Evolutionary conservation across 2,797 vertebrate species (phyloP).

Genomic region (Spinibarbus caldwelli): DNA sequence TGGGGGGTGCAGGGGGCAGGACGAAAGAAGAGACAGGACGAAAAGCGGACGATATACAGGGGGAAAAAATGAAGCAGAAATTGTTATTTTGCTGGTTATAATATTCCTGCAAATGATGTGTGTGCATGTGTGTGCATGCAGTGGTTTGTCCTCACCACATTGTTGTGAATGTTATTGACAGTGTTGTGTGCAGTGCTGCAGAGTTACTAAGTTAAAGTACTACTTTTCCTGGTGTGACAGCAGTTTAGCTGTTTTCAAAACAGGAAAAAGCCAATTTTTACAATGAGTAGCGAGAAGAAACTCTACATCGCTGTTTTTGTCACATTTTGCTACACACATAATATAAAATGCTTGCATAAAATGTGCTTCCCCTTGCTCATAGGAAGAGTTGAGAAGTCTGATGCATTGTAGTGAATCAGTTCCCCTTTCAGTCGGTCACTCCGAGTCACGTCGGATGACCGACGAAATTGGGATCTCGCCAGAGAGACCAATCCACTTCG

Average conservation of each 20-base stretch:
- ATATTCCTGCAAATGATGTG: conserved; percentile 21
- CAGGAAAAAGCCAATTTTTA: background rate
- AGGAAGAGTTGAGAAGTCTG: background rate
- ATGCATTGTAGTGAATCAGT: background rate
- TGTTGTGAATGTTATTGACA: conserved; percentile 5
- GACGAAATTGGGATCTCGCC: too few species aligned
- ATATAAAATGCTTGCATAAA: background rate
- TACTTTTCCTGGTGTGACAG: background rate
- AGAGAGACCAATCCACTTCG: too few species aligned
- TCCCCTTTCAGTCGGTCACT: too few species aligned
- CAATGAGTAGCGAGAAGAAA: background rate
- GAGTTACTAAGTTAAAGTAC: background rate
- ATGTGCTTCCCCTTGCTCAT: background rate
- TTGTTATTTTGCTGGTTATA: conserved; percentile 39
- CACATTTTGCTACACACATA: background rate
- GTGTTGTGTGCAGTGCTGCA: conserved; percentile 14
- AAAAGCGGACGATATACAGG: conserved; percentile 14
- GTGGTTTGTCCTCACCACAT: background rate
- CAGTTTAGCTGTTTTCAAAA: background rate
- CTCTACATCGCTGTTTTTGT: background rate
- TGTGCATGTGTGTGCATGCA: conserved; percentile 29
- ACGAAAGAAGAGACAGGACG: conserved; percentile 25
- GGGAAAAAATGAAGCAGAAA: conserved; percentile 45
- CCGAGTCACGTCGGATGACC: too few species aligned
- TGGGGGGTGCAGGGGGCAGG: background rate